These are phyloP conservation scores for Hyles vespertilio DNA, from an alignment of 1,140 invertebrate genomes.

Conservation along the genomic window DNA sequence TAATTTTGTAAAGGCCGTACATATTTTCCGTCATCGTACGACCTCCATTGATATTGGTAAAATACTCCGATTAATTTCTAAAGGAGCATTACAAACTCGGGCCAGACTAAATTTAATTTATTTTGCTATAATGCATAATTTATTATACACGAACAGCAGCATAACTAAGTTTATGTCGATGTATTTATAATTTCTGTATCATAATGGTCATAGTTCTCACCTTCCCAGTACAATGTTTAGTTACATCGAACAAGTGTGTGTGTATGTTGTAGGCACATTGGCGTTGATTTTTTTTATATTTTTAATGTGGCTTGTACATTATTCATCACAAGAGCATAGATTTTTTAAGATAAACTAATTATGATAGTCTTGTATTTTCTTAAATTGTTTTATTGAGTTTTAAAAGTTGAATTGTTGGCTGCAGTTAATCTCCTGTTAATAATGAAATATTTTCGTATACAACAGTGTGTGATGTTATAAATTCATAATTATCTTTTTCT, in stretches of 20 bases:
- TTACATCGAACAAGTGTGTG: conserved; percentile 51
- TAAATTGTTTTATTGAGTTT: conserved; percentile 33
- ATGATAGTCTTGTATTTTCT: conserved; percentile 44
- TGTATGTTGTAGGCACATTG: conserved; percentile 23
- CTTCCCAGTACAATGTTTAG: conserved; percentile 50
- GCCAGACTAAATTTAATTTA: conserved; percentile 35
- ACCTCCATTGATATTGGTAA: conserved; percentile 8
- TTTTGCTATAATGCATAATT: conserved; percentile 41
- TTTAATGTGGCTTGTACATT: conserved; percentile 17
- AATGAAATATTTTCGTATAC: background rate
- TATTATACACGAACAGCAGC: conserved; percentile 51
- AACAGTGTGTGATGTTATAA: background rate
- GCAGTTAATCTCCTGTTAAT: background rate
- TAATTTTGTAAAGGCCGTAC: conserved; percentile 43
- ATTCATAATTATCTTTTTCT: conserved; percentile 14
- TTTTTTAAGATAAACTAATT: conserved; percentile 14
- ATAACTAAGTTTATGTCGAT: conserved; percentile 46
- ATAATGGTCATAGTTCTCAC: conserved; percentile 50
- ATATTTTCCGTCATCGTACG: background rate
- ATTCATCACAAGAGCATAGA: conserved; percentile 58
- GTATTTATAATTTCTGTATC: conserved; percentile 74
- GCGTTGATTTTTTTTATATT: conserved; percentile 34
- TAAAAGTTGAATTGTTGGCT: conserved; percentile 10
- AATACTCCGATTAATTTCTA: conserved; percentile 27
- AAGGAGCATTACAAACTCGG: conserved; percentile 2